phyloP scores from a whole-genome alignment of 1,140 invertebrate genomes.

The Nasonia longicornis region DNA sequence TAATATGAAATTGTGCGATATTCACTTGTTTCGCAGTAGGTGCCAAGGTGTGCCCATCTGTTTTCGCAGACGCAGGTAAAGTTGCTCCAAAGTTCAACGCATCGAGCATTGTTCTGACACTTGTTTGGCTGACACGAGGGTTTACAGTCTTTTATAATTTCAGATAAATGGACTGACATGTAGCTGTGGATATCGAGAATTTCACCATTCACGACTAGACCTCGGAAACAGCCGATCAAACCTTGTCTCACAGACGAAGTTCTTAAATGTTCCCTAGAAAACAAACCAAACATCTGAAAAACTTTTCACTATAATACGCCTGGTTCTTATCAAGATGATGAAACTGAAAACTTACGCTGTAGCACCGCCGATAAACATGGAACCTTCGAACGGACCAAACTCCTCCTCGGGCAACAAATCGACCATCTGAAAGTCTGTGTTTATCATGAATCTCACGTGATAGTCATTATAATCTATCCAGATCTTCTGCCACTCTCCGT shows the following conservation, averaged over 20 bases:
- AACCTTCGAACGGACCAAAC: conserved; percentile 91
- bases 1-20: conserved; percentile 52
- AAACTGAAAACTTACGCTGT: conserved; percentile 77
- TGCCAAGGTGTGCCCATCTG: conserved; percentile 89
- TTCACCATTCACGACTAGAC: conserved; percentile 90
- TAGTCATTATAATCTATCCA: conserved; percentile 94
- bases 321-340: neutral
- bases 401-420: conserved; percentile 86
- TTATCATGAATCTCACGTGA: conserved; percentile 94
- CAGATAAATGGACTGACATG: conserved; percentile 90
- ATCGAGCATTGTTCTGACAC: conserved; percentile 90
- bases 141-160: conserved; percentile 92
- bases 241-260: conserved; percentile 86
- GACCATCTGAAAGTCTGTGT: conserved; percentile 88
- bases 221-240: conserved; percentile 92
- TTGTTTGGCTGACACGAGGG: conserved; percentile 94
- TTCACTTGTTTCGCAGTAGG: conserved; percentile 89
- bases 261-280: conserved; percentile 80
- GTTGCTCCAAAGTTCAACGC: conserved; percentile 92
- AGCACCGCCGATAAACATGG: conserved; percentile 92
- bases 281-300: neutral
- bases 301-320: neutral
- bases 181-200: conserved; percentile 92
- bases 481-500: conserved; percentile 95
- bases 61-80: conserved; percentile 92